Conservation (phyloP, 2,888 invertebrate genomes). For the Octonoba sinensis region DNA sequence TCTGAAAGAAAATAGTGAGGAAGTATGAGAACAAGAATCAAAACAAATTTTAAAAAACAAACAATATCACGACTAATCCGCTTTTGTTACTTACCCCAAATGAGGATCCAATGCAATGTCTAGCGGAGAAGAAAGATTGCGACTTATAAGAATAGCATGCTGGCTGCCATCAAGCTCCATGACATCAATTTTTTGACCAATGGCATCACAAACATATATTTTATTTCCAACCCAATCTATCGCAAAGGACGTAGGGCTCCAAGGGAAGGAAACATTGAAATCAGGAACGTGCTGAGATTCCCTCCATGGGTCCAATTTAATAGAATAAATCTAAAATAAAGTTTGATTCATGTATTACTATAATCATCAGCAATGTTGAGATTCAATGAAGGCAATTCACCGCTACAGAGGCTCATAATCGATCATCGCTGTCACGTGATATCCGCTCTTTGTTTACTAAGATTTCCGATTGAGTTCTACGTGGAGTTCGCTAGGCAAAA, state of each 20-base stretch:
- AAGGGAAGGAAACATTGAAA: constrained; percentile 84
- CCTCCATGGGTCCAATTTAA: constrained; percentile 65
- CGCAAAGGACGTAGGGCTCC: constrained; percentile 91
- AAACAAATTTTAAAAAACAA: neutral
- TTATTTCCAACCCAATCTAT: constrained; percentile 98
- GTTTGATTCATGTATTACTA: too few species aligned
- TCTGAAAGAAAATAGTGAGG: constrained; percentile 67
- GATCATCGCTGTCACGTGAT: too few species aligned
- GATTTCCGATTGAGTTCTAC: too few species aligned
- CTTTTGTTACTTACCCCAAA: constrained; percentile 75
- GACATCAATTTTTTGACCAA: constrained; percentile 94
- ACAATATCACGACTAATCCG: neutral
- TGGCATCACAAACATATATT: constrained; percentile 91
- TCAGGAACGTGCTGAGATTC: constrained; percentile 52
- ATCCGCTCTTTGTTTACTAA: too few species aligned
- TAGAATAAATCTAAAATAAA: constrained; percentile 65
- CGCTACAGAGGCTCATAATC: too few species aligned
- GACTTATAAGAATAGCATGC: constrained; percentile 91
- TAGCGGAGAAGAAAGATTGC: constrained; percentile 89
- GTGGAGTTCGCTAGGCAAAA: too few species aligned
- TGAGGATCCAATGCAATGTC: constrained; percentile 95
- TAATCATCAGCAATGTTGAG: too few species aligned
- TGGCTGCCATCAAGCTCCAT: constrained; percentile 88
- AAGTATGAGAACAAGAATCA: neutral
- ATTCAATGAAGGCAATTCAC: too few species aligned